Conservation (phyloP, 2,797 vertebrate species). For the Sphaeramia orbicularis region DNA sequence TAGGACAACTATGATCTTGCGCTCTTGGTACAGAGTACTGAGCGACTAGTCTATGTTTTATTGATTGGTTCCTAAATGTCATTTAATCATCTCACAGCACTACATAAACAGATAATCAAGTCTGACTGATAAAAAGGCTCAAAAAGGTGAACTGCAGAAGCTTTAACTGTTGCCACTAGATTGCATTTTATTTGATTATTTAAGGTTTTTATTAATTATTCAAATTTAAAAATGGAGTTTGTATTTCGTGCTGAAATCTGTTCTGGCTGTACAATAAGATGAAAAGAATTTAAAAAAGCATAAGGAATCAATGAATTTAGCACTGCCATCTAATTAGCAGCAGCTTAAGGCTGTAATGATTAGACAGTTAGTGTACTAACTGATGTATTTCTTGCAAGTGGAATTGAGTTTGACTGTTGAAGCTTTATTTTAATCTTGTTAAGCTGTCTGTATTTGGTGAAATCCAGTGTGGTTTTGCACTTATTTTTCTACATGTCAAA, state of each 20-base stretch:
- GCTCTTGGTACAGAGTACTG: background rate
- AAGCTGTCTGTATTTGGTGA: background rate
- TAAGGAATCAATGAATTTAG: slow-evolving; percentile 19
- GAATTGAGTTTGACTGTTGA: slow-evolving; percentile 4
- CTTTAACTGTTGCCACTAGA: background rate
- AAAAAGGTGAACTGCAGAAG: background rate
- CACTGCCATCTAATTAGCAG: background rate
- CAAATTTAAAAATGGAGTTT: background rate
- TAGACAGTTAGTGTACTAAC: slow-evolving; percentile 7
- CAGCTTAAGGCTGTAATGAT: background rate
- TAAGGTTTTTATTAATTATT: slow-evolving; percentile 2
- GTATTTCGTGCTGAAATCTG: background rate
- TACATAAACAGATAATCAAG: too few relatives aligned
- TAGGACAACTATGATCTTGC: background rate
- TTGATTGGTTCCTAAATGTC: too few relatives aligned
- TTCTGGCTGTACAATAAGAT: background rate
- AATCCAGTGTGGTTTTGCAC: background rate
- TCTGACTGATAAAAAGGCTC: too few relatives aligned
- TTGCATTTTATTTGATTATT: background rate
- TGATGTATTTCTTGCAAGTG: background rate
- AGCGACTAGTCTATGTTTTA: background rate
- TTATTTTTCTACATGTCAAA: slow-evolving; percentile 28
- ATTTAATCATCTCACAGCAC: too few relatives aligned
- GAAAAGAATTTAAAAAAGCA: background rate
- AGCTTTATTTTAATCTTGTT: slow-evolving; percentile 2